A percentile compares a stretch with the other conserved stretches of the same genome.
phyloP scores from a whole-genome alignment of 1,140 invertebrate genomes.

The Whitmania pigra region DNA sequence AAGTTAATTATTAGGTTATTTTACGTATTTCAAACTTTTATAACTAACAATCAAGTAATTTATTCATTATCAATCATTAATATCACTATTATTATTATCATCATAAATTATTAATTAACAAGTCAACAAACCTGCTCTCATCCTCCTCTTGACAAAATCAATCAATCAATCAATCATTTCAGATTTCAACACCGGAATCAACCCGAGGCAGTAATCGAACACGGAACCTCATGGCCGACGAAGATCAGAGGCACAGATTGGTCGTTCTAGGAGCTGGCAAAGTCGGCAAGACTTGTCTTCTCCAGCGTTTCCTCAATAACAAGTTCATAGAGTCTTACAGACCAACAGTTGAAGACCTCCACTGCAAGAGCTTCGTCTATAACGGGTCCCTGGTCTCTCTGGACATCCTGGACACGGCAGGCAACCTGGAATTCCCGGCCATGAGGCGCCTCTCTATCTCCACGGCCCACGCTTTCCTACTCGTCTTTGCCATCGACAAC shows the following conservation, averaged over 20 bases:
- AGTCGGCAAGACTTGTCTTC: conserved; percentile 73
- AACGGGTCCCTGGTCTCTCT: conserved; percentile 18
- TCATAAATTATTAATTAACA: too few species aligned
- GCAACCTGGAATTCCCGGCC: conserved; percentile 97
- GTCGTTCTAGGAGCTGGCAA: conserved; percentile 68
- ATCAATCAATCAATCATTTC: neutral
- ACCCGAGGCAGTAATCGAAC: neutral
- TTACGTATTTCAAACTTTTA: too few species aligned
- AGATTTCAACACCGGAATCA: neutral
- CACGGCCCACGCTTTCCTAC: conserved; percentile 58
- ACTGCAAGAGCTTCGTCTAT: conserved; percentile 48
- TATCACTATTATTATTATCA: too few species aligned
- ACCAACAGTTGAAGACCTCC: conserved; percentile 77
- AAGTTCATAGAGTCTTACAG: conserved; percentile 69
- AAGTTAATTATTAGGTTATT: too few species aligned
- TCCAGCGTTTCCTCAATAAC: conserved; percentile 72
- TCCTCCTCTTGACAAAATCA: neutral
- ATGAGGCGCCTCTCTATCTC: conserved; percentile 97
- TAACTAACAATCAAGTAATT: too few species aligned
- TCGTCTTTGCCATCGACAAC: conserved; percentile 46
- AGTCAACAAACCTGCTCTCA: neutral
- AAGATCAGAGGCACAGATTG: conserved; percentile 51
- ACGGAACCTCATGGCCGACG: neutral
- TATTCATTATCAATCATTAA: too few species aligned
- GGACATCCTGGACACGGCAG: conserved; percentile 59